Conservation (phyloP, 2,113 vertebrate species). For the Brevimyrus niger region DNA sequence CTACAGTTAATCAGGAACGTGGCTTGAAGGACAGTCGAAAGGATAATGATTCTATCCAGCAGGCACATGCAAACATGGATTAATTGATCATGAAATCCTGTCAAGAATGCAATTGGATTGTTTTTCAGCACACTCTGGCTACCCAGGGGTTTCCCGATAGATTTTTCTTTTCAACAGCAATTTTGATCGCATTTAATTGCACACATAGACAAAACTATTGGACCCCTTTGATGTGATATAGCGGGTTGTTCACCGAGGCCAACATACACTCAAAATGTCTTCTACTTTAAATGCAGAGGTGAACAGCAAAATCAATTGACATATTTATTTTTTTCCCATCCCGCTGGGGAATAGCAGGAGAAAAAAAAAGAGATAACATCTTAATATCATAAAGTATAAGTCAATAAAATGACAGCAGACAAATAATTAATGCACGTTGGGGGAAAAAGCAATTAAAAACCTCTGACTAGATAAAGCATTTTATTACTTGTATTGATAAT, state of each 20-base stretch:
- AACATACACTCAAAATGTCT: too few species aligned
- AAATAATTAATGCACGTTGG: slow-evolving; percentile 20
- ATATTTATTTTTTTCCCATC: not conserved
- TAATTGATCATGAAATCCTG: slow-evolving; percentile 11
- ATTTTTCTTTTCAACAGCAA: slow-evolving; percentile 9
- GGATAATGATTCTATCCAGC: not conserved
- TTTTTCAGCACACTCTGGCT: not conserved
- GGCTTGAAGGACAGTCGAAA: slow-evolving; percentile 4
- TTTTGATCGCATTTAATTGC: slow-evolving; percentile 7
- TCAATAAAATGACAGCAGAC: slow-evolving; percentile 22
- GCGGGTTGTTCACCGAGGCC: not conserved
- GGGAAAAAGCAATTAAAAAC: slow-evolving; percentile 26
- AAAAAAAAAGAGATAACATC: not conserved
- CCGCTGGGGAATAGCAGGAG: not conserved
- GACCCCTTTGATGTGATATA: not conserved
- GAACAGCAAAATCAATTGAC: slow-evolving; percentile 1
- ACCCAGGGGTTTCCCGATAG: not conserved
- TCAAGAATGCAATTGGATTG: not conserved
- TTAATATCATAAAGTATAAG: slow-evolving; percentile 15
- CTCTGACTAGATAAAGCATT: slow-evolving; percentile 19
- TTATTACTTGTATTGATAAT: slow-evolving; percentile 30
- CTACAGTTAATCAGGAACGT: not conserved
- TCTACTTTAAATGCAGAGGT: not conserved
- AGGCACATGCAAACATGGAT: not conserved
- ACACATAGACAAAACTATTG: not conserved